Evolutionary conservation across 2,113 vertebrate genomes (phyloP).

Genomic region (Rhipidura dahli): DNA sequence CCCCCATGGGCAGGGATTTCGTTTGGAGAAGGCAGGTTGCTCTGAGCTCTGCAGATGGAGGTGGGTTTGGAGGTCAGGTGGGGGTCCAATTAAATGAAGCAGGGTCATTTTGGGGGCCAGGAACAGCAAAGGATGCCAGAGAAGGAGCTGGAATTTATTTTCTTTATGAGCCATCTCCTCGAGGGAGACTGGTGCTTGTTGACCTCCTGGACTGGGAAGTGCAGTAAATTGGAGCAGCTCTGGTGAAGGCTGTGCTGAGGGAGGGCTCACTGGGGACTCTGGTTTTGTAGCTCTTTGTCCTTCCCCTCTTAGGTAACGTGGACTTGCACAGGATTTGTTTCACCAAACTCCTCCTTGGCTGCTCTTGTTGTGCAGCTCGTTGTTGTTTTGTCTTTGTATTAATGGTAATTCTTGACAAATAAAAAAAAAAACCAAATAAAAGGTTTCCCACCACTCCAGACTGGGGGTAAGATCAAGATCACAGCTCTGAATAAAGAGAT

Average conservation of each 20-base stretch:
- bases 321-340: not conserved
- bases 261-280: accelerated
- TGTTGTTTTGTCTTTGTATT: not conserved
- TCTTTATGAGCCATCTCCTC: accelerated
- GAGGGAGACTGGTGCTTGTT: not conserved
- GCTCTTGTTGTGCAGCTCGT: not conserved
- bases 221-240: not conserved
- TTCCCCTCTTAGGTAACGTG: not conserved
- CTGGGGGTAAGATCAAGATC: not conserved
- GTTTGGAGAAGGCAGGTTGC: not conserved
- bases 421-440: not conserved
- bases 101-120: not conserved
- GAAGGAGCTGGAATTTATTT: not conserved
- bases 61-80: not conserved
- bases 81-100: not conserved
- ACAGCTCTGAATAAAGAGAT: not conserved
- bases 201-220: not conserved
- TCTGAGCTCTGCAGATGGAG: not conserved
- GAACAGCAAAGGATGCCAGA: not conserved
- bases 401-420: not conserved
- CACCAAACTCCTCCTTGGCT: not conserved
- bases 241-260: not conserved
- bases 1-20: not conserved
- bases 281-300: not conserved
- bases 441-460: not conserved